Base-by-base conservation (phyloP, 2,797 vertebrate genomes). In the Hippoglossus hippoglossus region DNA sequence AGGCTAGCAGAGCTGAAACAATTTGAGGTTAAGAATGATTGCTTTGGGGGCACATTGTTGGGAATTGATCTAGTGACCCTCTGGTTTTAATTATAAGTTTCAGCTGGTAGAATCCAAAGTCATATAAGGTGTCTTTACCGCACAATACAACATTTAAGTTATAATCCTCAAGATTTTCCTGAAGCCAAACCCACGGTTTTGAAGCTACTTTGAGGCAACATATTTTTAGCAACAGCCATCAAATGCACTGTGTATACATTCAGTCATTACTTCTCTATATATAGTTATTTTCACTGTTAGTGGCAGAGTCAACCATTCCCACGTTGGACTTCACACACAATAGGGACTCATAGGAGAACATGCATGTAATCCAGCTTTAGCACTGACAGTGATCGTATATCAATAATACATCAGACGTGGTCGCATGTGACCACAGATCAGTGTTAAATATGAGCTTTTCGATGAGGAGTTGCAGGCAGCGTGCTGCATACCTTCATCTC, bases 81-180 rank as follows among this genome's bases (percentile, higher is more conserved):
- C 56, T 88, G 82, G 67, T 86, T 81, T 80, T 59, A 68, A 77
- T 88, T 80, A 73, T 18, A 55, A 54, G 58, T 39, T 39, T 62
- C 61, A 62, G 58, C 34, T 21, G 44, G 56, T 18, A 41, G 52
- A 69, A 61, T 18, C 56, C 13, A 75, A 54, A 62, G 53, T 59
- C 21, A 44, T 24, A 36, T 25, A 66, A 28, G n/a, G 13, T 31
- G 22, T 44, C 12, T 64, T 55, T 18, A 13, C 39, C 36, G 28
- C 28, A 55, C 10, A 60, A 59, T n/a, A 54, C 18, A 55, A 36
- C 0, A 3, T 44, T 34, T 2, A 74, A 65, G 18, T 69, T 46
- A 26, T 5, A 54, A 41, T 34, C 16, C 2, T 34, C 46, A n/a
- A 31, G 5, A 31, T 31, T 53, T 50, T 16, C 26, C 41, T 28